Conservation (phyloP, 1,140 invertebrate genomes). For the Rhizoglyphus robini region DNA sequence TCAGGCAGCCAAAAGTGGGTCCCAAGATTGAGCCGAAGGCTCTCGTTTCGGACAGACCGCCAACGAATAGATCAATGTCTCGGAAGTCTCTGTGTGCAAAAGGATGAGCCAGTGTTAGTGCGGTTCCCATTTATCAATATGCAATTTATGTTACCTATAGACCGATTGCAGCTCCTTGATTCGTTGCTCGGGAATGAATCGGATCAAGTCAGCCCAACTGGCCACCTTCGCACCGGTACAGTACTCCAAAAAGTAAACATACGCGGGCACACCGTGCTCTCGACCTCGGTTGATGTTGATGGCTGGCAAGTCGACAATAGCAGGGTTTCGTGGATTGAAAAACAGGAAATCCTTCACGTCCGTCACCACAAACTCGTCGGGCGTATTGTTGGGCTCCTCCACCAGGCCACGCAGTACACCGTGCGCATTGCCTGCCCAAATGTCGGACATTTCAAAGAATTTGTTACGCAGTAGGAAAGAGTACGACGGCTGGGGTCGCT, state of each 20-base stretch:
- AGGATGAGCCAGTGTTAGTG: constrained; percentile 18
- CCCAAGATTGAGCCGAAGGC: constrained; percentile 59
- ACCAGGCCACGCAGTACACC: constrained; percentile 18
- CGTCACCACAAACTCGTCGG: constrained; percentile 19
- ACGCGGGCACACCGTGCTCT: constrained; percentile 44
- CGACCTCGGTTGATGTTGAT: constrained; percentile 37
- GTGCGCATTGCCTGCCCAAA: constrained; percentile 19
- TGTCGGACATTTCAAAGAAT: constrained; percentile 24
- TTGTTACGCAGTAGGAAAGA: constrained; percentile 14
- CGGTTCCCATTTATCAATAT: too few relatives aligned
- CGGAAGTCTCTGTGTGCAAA: constrained; percentile 33
- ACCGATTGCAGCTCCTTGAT: constrained; percentile 16
- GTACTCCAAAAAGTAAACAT: constrained; percentile 45
- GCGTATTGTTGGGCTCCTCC: constrained; percentile 10
- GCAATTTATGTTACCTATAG: constrained; percentile 41
- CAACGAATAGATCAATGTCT: constrained; percentile 50
- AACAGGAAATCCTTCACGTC: constrained; percentile 63
- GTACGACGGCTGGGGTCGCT: neutral
- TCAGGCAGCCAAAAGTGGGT: constrained; percentile 88
- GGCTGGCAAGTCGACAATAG: constrained; percentile 25
- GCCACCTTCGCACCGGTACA: constrained; percentile 50
- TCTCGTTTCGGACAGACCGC: constrained; percentile 46
- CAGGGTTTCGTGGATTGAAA: constrained; percentile 26
- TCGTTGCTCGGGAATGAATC: constrained; percentile 22
- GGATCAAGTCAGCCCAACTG: constrained; percentile 36